Evolutionary conservation across 2,888 invertebrate species (phyloP).

Genomic region (Serrognathus titanus): DNA sequence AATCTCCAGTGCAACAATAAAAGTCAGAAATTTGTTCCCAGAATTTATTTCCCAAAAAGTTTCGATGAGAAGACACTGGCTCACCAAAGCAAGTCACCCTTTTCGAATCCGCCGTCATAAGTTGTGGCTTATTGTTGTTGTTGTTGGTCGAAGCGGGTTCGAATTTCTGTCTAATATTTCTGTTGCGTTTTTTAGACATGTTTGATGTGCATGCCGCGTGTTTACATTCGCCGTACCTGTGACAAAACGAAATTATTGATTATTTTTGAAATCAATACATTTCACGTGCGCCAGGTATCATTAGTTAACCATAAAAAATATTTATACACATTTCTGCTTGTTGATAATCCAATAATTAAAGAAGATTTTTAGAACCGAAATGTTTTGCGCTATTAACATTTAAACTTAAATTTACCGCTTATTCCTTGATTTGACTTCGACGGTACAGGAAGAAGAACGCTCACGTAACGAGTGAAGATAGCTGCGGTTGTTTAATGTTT

Average conservation of each 20-base stretch:
- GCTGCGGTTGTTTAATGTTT: background rate
- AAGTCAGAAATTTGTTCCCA: no score
- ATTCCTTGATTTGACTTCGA: conserved; percentile 8
- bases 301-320: no score
- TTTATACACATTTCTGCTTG: no score
- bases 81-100: conserved; percentile 5
- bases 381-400: background rate
- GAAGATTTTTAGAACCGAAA: no score
- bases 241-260: no score
- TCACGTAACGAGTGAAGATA: background rate
- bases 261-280: no score
- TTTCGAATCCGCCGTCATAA: no score
- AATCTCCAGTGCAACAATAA: background rate
- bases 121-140: no score
- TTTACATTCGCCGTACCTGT: no score
- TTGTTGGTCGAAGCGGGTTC: background rate
- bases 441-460: conserved; percentile 10
- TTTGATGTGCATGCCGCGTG: conserved; percentile 5
- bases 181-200: conserved; percentile 30
- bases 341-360: no score
- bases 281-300: no score
- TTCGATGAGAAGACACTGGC: background rate
- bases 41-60: background rate
- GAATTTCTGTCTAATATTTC: conserved; percentile 26
- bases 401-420: conserved; percentile 6